Conservation (phyloP, 1,140 invertebrate genomes). For the Pseudoatta argentina region DNA sequence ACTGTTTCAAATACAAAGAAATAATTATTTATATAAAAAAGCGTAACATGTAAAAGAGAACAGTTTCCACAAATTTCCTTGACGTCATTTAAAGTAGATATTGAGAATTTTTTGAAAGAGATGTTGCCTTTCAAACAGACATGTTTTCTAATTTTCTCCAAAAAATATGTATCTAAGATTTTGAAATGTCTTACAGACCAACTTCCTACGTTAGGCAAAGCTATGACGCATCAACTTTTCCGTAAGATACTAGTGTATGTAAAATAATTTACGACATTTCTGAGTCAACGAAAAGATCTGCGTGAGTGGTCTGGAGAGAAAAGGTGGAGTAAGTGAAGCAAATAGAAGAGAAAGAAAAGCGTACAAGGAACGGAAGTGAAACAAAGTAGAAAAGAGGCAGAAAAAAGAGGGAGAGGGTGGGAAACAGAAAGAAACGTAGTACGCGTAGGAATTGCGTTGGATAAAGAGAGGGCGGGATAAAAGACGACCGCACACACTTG, state of each 20-base stretch:
- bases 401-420: background rate
- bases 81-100: background rate
- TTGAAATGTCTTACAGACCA: background rate
- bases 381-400: conserved; percentile 34
- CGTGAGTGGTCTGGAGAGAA: background rate
- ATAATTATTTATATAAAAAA: background rate
- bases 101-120: background rate
- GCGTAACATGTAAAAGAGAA: background rate
- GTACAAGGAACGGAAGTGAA: conserved; percentile 9
- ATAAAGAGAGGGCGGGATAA: conserved; percentile 49
- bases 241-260: background rate
- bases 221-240: conserved; percentile 5
- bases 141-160: background rate
- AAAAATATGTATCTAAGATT: background rate
- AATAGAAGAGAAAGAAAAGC: conserved; percentile 25
- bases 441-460: conserved; percentile 32
- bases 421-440: conserved; percentile 33
- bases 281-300: conserved; percentile 30
- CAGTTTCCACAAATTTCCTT: background rate
- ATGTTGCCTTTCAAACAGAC: background rate
- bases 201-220: conserved; percentile 3
- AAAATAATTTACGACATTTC: conserved; percentile 60
- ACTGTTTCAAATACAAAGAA: background rate
- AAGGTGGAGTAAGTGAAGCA: conserved; percentile 2
- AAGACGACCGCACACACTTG: conserved; percentile 55